Evolutionary conservation across 2,113 vertebrate species (phyloP).

Genomic region (Asarcornis scutulata): DNA sequence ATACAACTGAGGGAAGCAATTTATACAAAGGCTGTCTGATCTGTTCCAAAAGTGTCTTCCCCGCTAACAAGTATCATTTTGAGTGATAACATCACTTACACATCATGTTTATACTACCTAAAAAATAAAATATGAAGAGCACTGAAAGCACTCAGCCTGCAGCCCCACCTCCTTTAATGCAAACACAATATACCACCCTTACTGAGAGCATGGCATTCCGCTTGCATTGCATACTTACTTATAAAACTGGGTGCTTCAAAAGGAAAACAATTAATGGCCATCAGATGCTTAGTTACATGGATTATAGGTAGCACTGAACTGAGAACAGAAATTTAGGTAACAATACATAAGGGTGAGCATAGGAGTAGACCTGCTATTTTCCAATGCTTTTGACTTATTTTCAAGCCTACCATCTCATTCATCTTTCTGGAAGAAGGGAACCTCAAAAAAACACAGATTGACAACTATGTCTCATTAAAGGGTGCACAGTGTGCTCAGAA

Average conservation of each 20-base stretch:
- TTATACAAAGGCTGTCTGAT: background rate
- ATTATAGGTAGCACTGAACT: background rate
- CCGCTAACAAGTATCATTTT: background rate
- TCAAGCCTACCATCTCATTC: background rate
- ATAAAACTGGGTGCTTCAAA: background rate
- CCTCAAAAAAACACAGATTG: background rate
- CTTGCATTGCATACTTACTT: fast-evolving
- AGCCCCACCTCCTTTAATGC: background rate
- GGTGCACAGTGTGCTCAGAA: background rate
- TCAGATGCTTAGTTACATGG: background rate
- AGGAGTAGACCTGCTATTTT: background rate
- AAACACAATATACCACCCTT: background rate
- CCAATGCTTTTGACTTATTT: background rate
- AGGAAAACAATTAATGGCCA: background rate
- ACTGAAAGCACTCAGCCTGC: background rate
- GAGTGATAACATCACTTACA: background rate
- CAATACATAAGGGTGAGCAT: fast-evolving
- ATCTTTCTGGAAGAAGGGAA: background rate
- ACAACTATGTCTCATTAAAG: background rate
- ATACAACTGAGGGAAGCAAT: background rate
- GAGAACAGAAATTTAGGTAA: background rate
- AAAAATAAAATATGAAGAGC: background rate
- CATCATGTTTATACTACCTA: background rate
- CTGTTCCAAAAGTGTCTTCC: background rate
- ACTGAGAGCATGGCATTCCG: background rate